Evolutionary conservation across 2,113 vertebrate species (phyloP).

Genomic region (Centropristis striata): DNA sequence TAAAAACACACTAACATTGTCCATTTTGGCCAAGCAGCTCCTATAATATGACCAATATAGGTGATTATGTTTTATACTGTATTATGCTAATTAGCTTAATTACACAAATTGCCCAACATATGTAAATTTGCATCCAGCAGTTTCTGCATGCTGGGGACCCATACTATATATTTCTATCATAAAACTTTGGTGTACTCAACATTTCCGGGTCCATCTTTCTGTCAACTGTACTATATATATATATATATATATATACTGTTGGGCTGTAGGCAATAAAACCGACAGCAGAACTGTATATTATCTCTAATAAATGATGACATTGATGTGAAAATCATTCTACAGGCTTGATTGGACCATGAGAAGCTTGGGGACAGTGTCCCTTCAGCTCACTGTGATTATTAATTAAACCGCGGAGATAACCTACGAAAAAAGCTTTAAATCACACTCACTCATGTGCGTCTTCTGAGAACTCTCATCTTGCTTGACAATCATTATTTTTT

Average conservation of each 20-base stretch:
- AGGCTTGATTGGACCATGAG: slow-evolving; percentile 30
- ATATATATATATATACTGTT: not conserved
- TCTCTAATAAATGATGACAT: slow-evolving; percentile 21
- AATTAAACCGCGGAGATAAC: slow-evolving; percentile 41
- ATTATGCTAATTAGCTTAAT: too few species aligned
- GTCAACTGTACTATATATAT: too few species aligned
- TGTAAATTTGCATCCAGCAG: too few species aligned
- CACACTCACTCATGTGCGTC: slow-evolving; percentile 1
- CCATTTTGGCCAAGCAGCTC: too few species aligned
- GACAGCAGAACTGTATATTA: slow-evolving; percentile 3
- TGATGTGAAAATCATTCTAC: slow-evolving; percentile 31
- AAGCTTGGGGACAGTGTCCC: slow-evolving; percentile 1
- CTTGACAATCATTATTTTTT: not conserved
- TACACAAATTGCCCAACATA: too few species aligned
- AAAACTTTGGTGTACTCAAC: too few species aligned
- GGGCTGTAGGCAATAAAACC: not conserved
- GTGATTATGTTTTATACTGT: too few species aligned
- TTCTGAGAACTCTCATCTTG: not conserved
- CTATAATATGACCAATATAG: too few species aligned
- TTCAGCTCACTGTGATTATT: slow-evolving; percentile 6
- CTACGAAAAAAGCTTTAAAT: slow-evolving; percentile 20
- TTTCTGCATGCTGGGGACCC: too few species aligned
- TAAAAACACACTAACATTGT: too few species aligned
- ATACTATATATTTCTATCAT: too few species aligned
- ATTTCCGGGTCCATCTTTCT: too few species aligned